Conservation (phyloP, 2,888 invertebrate species). For the Mesoligia furuncula region DNA sequence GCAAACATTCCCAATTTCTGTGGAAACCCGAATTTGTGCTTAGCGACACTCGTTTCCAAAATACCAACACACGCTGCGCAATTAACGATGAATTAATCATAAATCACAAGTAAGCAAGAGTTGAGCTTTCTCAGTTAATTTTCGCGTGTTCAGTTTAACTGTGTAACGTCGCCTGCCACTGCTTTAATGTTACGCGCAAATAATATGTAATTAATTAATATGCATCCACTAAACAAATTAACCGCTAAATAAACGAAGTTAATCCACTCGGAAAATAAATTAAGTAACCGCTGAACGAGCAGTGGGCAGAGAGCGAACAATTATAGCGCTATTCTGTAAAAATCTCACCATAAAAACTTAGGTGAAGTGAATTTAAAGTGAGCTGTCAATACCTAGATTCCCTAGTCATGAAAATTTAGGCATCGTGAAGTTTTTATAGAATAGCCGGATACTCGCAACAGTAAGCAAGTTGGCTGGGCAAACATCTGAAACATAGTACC, state of each 20-base stretch:
- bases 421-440: not conserved
- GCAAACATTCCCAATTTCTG: constrained; percentile 10
- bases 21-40: constrained; percentile 18
- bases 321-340: not conserved
- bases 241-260: not conserved
- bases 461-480: not conserved
- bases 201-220: constrained; percentile 11
- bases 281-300: not conserved
- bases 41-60: constrained; percentile 40
- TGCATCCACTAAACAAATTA: not conserved
- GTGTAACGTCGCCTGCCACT: constrained; percentile 30
- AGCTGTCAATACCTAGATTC: no score
- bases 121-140: constrained; percentile 54
- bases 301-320: not conserved
- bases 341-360: not conserved
- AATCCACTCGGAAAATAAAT: constrained; percentile 17
- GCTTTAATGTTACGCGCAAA: constrained; percentile 13
- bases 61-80: constrained; percentile 40
- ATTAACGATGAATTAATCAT: constrained; percentile 62
- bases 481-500: not conserved
- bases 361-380: not conserved
- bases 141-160: constrained; percentile 43
- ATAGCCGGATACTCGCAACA: constrained; percentile 6
- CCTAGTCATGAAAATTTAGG: no score
- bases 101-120: constrained; percentile 46